A percentile compares a stretch with the other conserved stretches of the same genome.
Conservation (phyloP, 2,888 invertebrate genomes). For the Pyrgus malvae region DNA sequence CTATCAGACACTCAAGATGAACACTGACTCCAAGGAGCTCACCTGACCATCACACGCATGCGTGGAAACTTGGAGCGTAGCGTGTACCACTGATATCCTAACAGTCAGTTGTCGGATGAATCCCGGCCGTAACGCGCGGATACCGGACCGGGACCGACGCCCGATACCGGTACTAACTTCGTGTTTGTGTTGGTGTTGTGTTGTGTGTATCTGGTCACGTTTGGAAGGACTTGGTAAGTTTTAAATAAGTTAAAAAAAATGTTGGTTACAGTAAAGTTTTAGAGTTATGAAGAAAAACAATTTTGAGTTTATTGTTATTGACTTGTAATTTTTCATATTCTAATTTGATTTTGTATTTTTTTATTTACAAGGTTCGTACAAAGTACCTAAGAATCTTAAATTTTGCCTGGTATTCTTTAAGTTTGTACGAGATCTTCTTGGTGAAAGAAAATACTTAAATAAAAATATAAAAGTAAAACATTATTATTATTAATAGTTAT, state of each 20-base stretch:
- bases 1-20: too few species aligned
- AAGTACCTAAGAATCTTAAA: too few species aligned
- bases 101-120: slow-evolving; percentile 53
- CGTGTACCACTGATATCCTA: slow-evolving; percentile 39
- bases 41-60: slow-evolving; percentile 48
- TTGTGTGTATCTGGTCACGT: neutral
- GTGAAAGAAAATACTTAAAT: too few species aligned
- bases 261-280: neutral
- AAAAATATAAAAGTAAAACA: too few species aligned
- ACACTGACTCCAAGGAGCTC: too few species aligned
- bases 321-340: too few species aligned
- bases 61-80: slow-evolving; percentile 54
- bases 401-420: too few species aligned
- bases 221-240: neutral
- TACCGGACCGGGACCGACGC: slow-evolving; percentile 2
- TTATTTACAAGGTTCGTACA: too few species aligned
- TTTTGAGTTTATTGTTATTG: too few species aligned
- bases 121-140: slow-evolving; percentile 38
- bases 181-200: neutral
- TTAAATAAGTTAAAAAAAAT: neutral
- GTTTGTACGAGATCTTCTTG: too few species aligned
- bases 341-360: too few species aligned
- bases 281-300: neutral
- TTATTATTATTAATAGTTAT: too few species aligned
- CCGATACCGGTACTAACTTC: neutral